phyloP scores from a whole-genome alignment of 2,113 vertebrate species.

The Eonycteris spelaea region DNA sequence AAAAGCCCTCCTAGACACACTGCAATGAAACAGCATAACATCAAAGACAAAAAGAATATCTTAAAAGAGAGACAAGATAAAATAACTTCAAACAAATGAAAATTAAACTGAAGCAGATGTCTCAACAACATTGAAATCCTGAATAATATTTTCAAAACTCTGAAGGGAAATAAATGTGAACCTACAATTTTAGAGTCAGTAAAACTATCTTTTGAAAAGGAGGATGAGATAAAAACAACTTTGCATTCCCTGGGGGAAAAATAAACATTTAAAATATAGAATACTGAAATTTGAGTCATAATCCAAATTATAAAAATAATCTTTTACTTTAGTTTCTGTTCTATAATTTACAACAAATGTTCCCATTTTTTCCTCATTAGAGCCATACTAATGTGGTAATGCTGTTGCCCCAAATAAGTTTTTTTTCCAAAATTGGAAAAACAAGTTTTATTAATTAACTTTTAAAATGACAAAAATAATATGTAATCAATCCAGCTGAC shows the following conservation, averaged over 20 bases:
- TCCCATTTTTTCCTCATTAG: neutral
- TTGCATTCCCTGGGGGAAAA: neutral
- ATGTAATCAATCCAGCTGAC: neutral
- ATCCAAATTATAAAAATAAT: constrained; percentile 16
- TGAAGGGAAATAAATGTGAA: neutral
- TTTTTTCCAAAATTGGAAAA: neutral
- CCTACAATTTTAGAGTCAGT: neutral
- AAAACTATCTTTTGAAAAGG: neutral
- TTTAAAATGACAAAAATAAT: constrained; percentile 9
- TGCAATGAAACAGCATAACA: neutral
- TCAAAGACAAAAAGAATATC: neutral
- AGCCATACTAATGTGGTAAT: neutral
- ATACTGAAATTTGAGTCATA: neutral
- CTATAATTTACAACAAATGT: neutral
- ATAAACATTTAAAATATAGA: neutral
- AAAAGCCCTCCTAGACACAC: neutral
- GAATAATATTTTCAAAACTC: neutral
- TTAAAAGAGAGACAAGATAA: neutral
- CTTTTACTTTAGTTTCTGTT: neutral
- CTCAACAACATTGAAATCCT: neutral
- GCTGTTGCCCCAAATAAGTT: neutral
- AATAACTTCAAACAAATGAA: constrained; percentile 2
- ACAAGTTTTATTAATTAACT: neutral
- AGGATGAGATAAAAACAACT: neutral
- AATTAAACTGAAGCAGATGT: neutral